phyloP scores from a whole-genome alignment of 2,888 invertebrate genomes.

The Saturnia japonica region DNA sequence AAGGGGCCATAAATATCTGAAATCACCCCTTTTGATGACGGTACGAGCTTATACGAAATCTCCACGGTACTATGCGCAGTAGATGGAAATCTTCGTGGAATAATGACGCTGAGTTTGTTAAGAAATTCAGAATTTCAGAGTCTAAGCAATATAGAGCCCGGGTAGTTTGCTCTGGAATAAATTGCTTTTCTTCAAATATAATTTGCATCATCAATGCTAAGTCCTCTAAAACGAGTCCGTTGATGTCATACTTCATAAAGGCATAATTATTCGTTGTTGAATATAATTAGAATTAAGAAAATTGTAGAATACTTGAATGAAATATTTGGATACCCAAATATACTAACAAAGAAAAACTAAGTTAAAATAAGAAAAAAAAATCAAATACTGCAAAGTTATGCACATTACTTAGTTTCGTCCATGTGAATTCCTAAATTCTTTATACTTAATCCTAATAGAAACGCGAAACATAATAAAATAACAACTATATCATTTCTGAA shows the following conservation, averaged over 20 bases:
- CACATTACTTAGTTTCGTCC: too few species aligned
- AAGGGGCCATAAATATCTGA: conserved; percentile 24
- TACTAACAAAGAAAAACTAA: too few species aligned
- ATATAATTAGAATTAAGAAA: neutral
- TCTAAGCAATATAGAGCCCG: conserved; percentile 16
- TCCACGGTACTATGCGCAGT: conserved; percentile 18
- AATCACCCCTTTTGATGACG: conserved; percentile 23
- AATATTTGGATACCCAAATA: too few species aligned
- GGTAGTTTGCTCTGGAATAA: conserved; percentile 14
- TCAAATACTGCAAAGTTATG: too few species aligned
- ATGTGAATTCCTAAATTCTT: too few species aligned
- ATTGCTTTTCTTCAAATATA: conserved; percentile 17
- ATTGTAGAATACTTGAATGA: too few species aligned
- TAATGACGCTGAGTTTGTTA: conserved; percentile 20
- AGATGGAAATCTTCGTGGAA: conserved; percentile 21
- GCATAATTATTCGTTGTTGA: neutral
- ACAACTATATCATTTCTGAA: too few species aligned
- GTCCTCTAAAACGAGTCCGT: conserved; percentile 4
- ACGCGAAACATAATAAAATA: too few species aligned
- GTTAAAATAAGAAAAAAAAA: too few species aligned
- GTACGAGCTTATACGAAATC: conserved; percentile 23
- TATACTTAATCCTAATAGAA: too few species aligned
- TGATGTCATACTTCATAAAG: conserved; percentile 3
- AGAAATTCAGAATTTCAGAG: conserved; percentile 16
- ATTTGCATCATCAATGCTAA: conserved; percentile 12